Evolutionary conservation across 2,797 vertebrate species (phyloP), one percentile per base, ranked within the genome.

Genomic region (Pangasius krempfi): DNA sequence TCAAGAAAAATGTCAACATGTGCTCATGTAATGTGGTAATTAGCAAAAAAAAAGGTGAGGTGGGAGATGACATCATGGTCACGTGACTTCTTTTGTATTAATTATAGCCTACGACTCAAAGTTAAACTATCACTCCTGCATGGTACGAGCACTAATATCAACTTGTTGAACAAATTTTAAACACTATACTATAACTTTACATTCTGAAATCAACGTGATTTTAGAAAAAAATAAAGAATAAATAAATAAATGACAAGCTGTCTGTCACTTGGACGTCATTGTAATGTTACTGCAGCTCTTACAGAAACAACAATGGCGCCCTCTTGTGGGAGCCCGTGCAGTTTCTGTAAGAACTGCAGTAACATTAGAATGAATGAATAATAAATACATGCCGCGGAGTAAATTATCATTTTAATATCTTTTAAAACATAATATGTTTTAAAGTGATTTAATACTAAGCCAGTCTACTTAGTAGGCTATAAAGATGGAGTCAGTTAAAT

Each of bases 281-380:
- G 4, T 56, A 70, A n/a, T 6, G 18, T 33, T n/a, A 40, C 4
- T 30, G 33, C 27, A 33, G 50, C 9, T 13, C 6, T 27, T 18
- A 73, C 27, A 73, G 2, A 78, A 68, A 50, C 25, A 82, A 27
- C 85, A 89, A 88, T 76, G 88, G 89, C 84, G 89, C 8, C 91
- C 68, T 64, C 91, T 89, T 30, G 58, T 64, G 89, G 47, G 44
- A 44, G 44, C 40, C 40, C 5, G 40, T 40, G 40, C 40, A 40
- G 40, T 40, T 40, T 40, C 40, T 40, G 40, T 40, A 40, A 40
- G 44, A 47, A 7, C 44, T 1, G 44, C 44, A 47, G 44, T 47
- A 8, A 47, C 44, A 47, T 47, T 7, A 47, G 44, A 47, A 47
- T 47, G 47, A 47, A 47, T 47, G 7, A 9, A 47, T 47, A 47